Base-by-base conservation (phyloP, 2,888 invertebrate genomes). In the Dicyrtomina minuta region DNA sequence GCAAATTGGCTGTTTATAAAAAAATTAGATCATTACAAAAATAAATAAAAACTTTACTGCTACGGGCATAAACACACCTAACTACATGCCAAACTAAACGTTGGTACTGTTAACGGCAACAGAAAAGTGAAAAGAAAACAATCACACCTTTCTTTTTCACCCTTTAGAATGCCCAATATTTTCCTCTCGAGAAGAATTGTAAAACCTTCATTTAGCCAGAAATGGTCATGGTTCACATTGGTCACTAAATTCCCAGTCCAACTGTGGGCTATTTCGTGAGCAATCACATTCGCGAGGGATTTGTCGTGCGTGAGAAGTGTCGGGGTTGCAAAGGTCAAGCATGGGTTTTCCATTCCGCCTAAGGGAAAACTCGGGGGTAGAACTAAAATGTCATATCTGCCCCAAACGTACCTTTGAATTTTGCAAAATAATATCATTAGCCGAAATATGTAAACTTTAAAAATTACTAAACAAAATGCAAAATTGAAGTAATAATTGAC, bases 171-270 rank as follows among this genome's bases (percentile, higher is more conserved):
- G 0, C 91, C 90, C 1, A 86, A 82, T 74, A 93, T 91, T 83
- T 94, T 95, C 55, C 92, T 84, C 83, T 97, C 95, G 2, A 94
- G 84, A 82, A 93, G 96, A 67, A 92, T 89, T 0, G 96, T 97
- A 81, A 92, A 92, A 0, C 96, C 96, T 83, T 97, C 96, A 80
- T 96, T 96, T 26, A 96, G 84, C 96, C 96, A 97, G 83, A 96
- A 96, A 82, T 97, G 93, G 81, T 96, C 94, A 81, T 92, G 94
- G 82, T 91, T 95, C 71, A 86, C 85, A 81, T 96, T 96, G 0
- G 96, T 96, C 39, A 96, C 92, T 74, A 96, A 84, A 83, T 97
- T 96, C 12, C 96, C 94, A 1, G 93, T 92, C 94, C 94, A 95
- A 79, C 92, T 94, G 84, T 97, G 96, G 68, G 94, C 88, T 77